Base-by-base conservation (phyloP, 2,797 vertebrate genomes). In the Heterohyrax brucei region DNA sequence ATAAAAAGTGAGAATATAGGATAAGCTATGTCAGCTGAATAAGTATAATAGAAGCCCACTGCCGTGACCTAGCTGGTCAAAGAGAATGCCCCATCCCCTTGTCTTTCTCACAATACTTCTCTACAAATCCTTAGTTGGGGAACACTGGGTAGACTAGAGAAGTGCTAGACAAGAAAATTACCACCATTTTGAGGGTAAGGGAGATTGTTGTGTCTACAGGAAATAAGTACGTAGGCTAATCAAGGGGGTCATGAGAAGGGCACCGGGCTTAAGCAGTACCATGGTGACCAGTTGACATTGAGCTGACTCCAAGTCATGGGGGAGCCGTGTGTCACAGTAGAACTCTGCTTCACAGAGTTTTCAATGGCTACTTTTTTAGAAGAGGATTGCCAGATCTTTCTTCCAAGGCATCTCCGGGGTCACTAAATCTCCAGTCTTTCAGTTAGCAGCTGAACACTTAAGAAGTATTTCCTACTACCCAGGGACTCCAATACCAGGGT, bases 191-290 rank as follows among this genome's bases (percentile, higher is more conserved):
- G 53, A 92, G 3, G 59, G 22, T 50, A 28, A 46, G 13, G 14
- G 22, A 56, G 13, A 53, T 22, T 14, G 61, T 22, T 14, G 30
- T 62, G 19, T 12, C 2, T 26, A 1, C 72, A 53, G 48, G 48
- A 14, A 66, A 91, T 89, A 33, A 44, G 70, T 0, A 3, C 2
- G 53, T 26, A 28, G 24, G 13, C 62, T 73, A 30, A 12, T 33
- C 9, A n/a, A 68, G 13, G 85, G 64, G 56, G 50, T 26, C 0
- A 0, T 80, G 59, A 44, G 73, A 87, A 75, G 26, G 73, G 30
- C 21, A 28, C 0, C 2, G 10, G 2, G 0, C 13, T 8, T n/a
- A n/a, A 21, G 50, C 24, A 10, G 44, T 22, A 33, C 33, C 62
- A n/a, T n/a, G 28, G 30, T 16, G 16, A 68, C 66, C 30, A 68